Conservation (phyloP, 2,113 vertebrate species). For the Leucoraja erinaceus region DNA sequence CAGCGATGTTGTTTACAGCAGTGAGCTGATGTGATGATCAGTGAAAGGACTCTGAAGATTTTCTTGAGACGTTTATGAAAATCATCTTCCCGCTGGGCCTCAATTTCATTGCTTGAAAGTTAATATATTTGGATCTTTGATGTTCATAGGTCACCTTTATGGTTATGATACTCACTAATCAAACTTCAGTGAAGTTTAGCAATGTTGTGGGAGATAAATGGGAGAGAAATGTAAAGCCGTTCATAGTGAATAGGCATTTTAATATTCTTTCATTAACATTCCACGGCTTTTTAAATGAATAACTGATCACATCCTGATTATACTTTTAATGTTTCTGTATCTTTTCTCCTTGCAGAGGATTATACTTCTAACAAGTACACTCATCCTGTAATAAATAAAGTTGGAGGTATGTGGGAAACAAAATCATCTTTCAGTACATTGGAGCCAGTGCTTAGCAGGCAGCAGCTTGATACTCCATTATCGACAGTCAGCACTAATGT, state of each 20-base stretch:
- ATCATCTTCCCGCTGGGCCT: not conserved
- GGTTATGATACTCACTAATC: not conserved
- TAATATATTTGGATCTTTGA: not conserved
- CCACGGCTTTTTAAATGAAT: not conserved
- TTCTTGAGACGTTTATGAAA: not conserved
- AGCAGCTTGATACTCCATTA: slow-evolving; percentile 50
- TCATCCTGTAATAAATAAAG: slow-evolving; percentile 68
- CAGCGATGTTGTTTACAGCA: no score
- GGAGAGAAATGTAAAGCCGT: not conserved
- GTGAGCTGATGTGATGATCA: not conserved
- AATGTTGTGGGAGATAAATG: not conserved
- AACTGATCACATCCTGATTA: not conserved
- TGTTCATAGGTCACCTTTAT: not conserved
- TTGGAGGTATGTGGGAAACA: slow-evolving; percentile 63
- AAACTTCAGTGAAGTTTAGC: not conserved
- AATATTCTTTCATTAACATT: not conserved
- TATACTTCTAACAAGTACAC: slow-evolving; percentile 44
- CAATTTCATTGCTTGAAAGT: not conserved
- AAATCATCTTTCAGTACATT: slow-evolving; percentile 51
- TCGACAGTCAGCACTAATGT: not conserved
- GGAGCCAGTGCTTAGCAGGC: slow-evolving; percentile 51
- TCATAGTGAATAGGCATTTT: not conserved
- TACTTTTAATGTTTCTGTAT: not conserved
- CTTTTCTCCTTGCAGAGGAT: not conserved
- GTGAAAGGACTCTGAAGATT: not conserved